Evolutionary conservation across 2,113 vertebrate genomes (phyloP).

Genomic region (Pelvicachromis taeniatus): DNA sequence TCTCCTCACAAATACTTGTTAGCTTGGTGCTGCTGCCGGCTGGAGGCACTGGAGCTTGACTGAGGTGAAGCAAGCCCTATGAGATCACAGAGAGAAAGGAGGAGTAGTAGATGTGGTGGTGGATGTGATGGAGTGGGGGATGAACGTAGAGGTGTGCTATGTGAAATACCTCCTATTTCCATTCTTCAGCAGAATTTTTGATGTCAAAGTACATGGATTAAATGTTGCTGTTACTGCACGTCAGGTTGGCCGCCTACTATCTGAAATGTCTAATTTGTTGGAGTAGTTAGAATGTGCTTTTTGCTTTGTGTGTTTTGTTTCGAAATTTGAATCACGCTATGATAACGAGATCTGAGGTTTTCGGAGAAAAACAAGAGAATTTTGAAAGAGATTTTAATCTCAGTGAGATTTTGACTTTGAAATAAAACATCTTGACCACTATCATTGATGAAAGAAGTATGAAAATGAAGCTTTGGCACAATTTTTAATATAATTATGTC

Average conservation of each 20-base stretch:
- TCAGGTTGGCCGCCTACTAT: background rate
- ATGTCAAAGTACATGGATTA: background rate
- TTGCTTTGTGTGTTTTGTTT: background rate
- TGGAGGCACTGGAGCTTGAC: slow-evolving; percentile 81
- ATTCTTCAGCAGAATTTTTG: background rate
- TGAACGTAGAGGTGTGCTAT: slow-evolving; percentile 11
- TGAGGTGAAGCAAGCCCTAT: slow-evolving; percentile 78
- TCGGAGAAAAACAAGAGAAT: background rate
- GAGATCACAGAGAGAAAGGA: slow-evolving; percentile 74
- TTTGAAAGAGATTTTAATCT: background rate
- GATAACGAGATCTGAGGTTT: background rate
- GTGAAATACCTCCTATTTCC: background rate
- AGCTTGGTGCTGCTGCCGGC: slow-evolving; percentile 81
- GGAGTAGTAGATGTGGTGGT: background rate
- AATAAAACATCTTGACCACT: background rate
- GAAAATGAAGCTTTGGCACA: background rate
- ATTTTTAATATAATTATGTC: too few species aligned
- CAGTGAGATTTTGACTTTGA: background rate
- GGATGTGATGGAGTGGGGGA: slow-evolving; percentile 5
- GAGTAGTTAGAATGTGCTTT: background rate
- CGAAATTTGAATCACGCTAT: slow-evolving; percentile 2
- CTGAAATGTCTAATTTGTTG: background rate
- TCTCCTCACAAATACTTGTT: slow-evolving; percentile 89
- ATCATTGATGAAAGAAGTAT: background rate
- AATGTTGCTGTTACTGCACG: background rate